Base-by-base conservation (phyloP, 2,797 vertebrate species). In the Chromobotia macracanthus region DNA sequence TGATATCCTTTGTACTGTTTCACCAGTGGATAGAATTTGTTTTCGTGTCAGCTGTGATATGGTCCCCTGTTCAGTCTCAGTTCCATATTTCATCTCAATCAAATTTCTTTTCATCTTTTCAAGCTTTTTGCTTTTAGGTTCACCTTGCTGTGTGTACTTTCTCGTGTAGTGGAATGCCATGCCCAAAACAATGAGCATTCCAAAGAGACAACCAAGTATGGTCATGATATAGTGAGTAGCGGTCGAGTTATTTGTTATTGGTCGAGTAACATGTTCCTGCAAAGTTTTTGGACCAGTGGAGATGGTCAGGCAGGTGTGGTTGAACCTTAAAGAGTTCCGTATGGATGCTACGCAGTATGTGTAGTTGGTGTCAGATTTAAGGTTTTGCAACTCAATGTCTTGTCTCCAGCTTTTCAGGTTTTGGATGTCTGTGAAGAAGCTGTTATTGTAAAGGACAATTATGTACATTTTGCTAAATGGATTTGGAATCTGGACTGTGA, bases 171-270 rank as follows among this genome's bases (percentile, higher is more conserved):
- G 96, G 79, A 96, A 96, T 7, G 97, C 94, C 2, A 97, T 85
- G 0, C 97, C 96, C 1, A 98, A 90, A 51, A 96, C 94, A 16
- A 98, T 93, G 71, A 99, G 90, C 97, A 99, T 97, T 76, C 96
- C 96, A 0, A 99, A 97, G 72, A 99, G 93, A 84, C 96, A 97
- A 80, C 98, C 98, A 83, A 99, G 79, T 80, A 97, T 94, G 77
- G 96, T 96, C 97, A 98, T 96, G 79, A 99, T 98, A 64, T 98
- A 97, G 90, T 97, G 96, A 16, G 98, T 99, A 88, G 97, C 96
- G 0, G 96, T 96, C 12, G 96, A 94, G 48, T 91, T 91, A 69
- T 88, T 93, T 83, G 91, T n/a, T n/a, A n/a, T n/a, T n/a, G n/a
- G n/a, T n/a, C n/a, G n/a, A n/a, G n/a, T 89, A 31, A 84, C 80